Evolutionary conservation across 2,888 invertebrate genomes (phyloP).

Genomic region (Drosophila suboccidentalis): DNA sequence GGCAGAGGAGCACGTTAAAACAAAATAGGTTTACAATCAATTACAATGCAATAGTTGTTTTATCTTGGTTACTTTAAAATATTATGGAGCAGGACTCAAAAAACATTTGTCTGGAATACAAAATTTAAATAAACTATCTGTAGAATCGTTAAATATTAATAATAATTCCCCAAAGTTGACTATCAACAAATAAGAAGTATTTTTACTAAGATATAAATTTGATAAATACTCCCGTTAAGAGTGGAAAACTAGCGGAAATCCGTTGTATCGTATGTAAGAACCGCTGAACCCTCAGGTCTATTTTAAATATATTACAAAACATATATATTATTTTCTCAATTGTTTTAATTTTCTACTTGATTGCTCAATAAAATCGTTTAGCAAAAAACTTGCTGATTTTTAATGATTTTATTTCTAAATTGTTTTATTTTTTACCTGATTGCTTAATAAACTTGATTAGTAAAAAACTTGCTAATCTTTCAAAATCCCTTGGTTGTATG

Average conservation of each 20-base stretch:
- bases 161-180: not conserved
- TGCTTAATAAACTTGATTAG: no score
- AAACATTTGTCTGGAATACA: constrained; percentile 15
- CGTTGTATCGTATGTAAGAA: no score
- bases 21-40: constrained; percentile 12
- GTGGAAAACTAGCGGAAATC: not conserved
- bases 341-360: no score
- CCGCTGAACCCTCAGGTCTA: no score
- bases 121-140: constrained; percentile 5
- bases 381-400: no score
- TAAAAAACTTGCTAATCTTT: no score
- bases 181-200: no score
- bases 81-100: constrained; percentile 48
- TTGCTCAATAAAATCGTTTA: no score
- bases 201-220: not conserved
- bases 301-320: no score
- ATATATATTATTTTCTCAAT: no score
- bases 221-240: not conserved
- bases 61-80: not conserved
- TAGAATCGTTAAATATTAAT: constrained; percentile 13
- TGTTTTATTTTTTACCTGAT: no score
- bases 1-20: constrained; percentile 1
- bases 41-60: not conserved
- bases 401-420: no score
- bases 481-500: not conserved